Conservation (phyloP, 2,888 invertebrate genomes). For the Metalampra italica region DNA sequence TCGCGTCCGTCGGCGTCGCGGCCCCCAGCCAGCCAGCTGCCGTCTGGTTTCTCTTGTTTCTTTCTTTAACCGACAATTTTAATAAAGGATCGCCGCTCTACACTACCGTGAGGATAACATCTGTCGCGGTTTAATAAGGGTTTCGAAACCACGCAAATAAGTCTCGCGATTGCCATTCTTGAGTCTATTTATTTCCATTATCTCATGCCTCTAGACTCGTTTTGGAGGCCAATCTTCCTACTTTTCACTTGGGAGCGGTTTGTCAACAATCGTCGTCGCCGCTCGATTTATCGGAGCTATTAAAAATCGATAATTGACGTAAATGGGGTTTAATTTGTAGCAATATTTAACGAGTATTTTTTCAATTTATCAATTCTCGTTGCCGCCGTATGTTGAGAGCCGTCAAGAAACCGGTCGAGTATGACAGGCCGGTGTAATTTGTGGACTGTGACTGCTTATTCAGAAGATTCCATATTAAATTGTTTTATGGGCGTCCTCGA, state of each 20-base stretch:
- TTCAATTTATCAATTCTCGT: conserved; percentile 18
- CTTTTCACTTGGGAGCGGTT: conserved; percentile 25
- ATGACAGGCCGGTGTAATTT: conserved; percentile 5
- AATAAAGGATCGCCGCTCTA: conserved; percentile 18
- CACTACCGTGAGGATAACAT: conserved; percentile 18
- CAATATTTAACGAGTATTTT: conserved; percentile 17
- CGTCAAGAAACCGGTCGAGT: conserved; percentile 6
- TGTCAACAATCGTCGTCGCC: conserved; percentile 18
- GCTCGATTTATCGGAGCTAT: conserved; percentile 30
- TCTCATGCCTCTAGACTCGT: conserved; percentile 21
- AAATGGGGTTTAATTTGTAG: conserved; percentile 32
- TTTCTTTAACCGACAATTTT: conserved; percentile 21
- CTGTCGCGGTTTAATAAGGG: conserved; percentile 19
- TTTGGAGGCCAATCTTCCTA: conserved; percentile 34
- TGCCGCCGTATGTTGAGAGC: conserved; percentile 1
- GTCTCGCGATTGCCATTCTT: conserved; percentile 16
- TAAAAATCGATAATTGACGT: conserved; percentile 43
- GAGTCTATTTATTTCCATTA: conserved; percentile 29
- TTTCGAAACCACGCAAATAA: conserved; percentile 15
- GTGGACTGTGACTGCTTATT: conserved; percentile 5
- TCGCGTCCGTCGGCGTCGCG: not conserved
- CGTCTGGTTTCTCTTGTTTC: conserved; percentile 12
- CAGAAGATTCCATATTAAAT: conserved; percentile 4
- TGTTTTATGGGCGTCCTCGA: conserved; percentile 2
- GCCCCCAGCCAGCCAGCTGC: conserved; percentile 10